Percentiles rank a stretch among this genome's conserved stretches.
Conservation (phyloP, 2,113 vertebrate species). For the Platanista minor region DNA sequence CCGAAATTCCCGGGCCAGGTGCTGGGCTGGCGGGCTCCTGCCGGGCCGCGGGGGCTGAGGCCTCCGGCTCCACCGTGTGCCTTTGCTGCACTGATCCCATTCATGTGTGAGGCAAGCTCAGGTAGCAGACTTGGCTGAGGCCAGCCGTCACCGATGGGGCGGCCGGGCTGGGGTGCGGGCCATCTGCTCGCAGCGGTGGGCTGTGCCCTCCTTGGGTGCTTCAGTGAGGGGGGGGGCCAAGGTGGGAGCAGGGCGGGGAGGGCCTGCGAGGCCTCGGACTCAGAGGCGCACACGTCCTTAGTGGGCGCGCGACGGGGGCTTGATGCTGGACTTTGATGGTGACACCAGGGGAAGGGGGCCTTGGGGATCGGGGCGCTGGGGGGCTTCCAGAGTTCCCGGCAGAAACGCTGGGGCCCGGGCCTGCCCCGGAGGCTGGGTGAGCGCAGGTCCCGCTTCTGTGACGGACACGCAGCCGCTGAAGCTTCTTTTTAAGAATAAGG, state of each 20-base stretch:
- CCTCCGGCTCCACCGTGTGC: not conserved
- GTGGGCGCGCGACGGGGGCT: rapidly evolving
- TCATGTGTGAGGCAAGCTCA: not conserved
- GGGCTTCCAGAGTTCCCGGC: rapidly evolving
- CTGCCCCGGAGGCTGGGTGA: rapidly evolving
- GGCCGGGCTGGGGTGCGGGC: rapidly evolving
- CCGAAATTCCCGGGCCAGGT: no score
- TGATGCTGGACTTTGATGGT: not conserved
- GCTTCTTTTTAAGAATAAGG: not conserved
- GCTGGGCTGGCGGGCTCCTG: rapidly evolving
- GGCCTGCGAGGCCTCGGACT: not conserved
- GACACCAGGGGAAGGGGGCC: not conserved
- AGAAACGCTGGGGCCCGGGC: rapidly evolving
- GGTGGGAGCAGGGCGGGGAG: not conserved
- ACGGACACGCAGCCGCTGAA: rapidly evolving
- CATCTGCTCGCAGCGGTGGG: rapidly evolving
- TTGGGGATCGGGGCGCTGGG: no score
- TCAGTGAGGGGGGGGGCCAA: rapidly evolving
- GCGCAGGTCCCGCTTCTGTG: rapidly evolving
- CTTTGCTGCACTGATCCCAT: rapidly evolving
- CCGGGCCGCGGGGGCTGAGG: rapidly evolving
- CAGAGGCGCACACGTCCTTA: not conserved
- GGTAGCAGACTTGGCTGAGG: not conserved
- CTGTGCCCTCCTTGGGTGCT: not conserved
- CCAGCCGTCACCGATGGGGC: rapidly evolving